Base-by-base conservation (phyloP, 2,888 invertebrate genomes). In the Eristalis intricaria region DNA sequence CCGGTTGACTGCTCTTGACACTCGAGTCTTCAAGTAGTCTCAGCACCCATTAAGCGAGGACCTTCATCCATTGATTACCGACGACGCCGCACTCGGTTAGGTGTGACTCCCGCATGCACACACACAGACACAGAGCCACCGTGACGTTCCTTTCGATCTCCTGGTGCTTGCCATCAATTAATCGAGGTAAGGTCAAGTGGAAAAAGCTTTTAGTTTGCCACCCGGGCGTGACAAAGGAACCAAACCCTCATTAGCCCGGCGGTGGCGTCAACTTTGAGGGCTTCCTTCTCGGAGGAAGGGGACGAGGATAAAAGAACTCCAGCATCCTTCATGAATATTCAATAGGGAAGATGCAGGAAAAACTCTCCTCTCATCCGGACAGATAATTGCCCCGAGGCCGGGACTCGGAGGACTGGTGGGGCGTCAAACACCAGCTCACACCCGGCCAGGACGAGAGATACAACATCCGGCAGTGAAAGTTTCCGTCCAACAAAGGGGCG, bases 291-390 rank as follows among this genome's bases (percentile, higher is more conserved):
- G 0, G 38, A 38, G 13, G 2, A 38, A 29, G 8, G 35, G 11
- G 8, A 35, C 11, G 29, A n/a, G 15, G 29, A 23, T 35, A 32
- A 10, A 65, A 69, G 19, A 70, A 68, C 60, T 13, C 60, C 26
- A 11, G 70, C 82, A 71, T 86, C 80, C 84, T 76, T 84, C 78
- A 86, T 86, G 86, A 86, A 86, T 86, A 86, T 83, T 86, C 86
- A 83, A 79, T 83, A 69, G 69, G 40, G 60, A 68, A 35, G 50
- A 66, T 38, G 71, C 58, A 86, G 73, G 69, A 82, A 78, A 82
- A 82, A 74, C 32, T 40, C 61, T 65, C 73, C 40, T 56, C 66
- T 65, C 77, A 70, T 74, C 74, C 70, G 61, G 43, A 70, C 38
- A 75, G 86, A 83, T 86, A 78, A 82, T 82, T 86, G 78, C 83